These are phyloP conservation scores for Tiliacea aurago DNA, from an alignment of 2,888 invertebrate genomes.

Conservation along the genomic window DNA sequence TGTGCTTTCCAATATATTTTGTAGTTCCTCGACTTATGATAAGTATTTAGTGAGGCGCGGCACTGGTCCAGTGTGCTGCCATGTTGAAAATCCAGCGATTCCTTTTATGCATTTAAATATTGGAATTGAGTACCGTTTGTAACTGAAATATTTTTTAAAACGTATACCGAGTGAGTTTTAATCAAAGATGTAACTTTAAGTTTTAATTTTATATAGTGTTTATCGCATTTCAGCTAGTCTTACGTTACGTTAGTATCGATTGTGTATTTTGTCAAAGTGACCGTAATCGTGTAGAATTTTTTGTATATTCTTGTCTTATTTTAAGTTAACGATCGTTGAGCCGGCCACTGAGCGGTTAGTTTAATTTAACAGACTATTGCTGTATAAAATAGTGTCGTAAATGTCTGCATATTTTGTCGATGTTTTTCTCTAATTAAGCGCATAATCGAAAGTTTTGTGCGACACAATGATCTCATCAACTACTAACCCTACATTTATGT, in stretches of 20 bases:
- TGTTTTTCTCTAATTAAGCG: constrained; percentile 87
- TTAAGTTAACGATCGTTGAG: constrained; percentile 76
- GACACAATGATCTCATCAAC: constrained; percentile 89
- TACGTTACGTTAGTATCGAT: constrained; percentile 88
- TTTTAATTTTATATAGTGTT: constrained; percentile 87
- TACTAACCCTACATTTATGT: constrained; percentile 86
- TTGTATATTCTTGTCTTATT: constrained; percentile 87
- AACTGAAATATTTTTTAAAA: constrained; percentile 82
- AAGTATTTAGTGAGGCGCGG: constrained; percentile 52
- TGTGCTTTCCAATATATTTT: constrained; percentile 81
- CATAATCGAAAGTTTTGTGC: constrained; percentile 82
- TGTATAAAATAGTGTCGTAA: constrained; percentile 84
- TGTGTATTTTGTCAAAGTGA: constrained; percentile 81
- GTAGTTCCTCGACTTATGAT: constrained; percentile 83
- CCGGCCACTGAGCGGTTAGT: constrained; percentile 78
- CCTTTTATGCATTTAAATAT: constrained; percentile 80
- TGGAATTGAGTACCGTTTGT: constrained; percentile 86
- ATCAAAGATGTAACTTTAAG: constrained; percentile 90
- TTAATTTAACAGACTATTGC: constrained; percentile 78
- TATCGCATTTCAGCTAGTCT: constrained; percentile 90
- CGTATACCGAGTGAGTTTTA: constrained; percentile 88
- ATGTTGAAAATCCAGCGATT: constrained; percentile 74
- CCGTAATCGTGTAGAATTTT: constrained; percentile 83
- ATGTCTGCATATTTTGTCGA: constrained; percentile 88
- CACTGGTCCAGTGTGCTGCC: constrained; percentile 75